Conservation (phyloP, 2,797 vertebrate species). For the Thamnophis elegans region DNA sequence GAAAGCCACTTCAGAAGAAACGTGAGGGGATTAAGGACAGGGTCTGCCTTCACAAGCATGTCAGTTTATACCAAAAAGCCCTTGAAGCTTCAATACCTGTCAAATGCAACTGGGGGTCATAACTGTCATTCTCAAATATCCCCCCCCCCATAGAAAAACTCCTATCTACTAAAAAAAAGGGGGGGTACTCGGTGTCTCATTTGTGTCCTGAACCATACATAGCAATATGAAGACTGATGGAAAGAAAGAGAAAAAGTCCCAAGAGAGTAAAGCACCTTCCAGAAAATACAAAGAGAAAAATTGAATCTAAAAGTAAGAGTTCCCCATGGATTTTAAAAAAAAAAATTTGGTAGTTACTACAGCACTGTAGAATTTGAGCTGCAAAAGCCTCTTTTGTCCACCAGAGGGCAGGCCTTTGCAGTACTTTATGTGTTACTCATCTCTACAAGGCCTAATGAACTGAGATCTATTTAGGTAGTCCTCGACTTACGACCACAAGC, state of each 20-base stretch:
- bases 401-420: neutral
- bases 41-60: neutral
- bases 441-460: neutral
- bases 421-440: neutral
- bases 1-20: neutral
- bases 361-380: neutral
- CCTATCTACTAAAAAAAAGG: neutral
- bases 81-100: neutral
- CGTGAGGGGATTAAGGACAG: neutral
- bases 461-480: neutral
- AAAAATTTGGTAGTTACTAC: neutral
- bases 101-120: neutral
- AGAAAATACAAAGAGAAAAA: neutral
- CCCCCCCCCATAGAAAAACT: neutral
- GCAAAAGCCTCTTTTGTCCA: neutral
- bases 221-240: neutral
- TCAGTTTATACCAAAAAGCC: neutral
- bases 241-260: neutral
- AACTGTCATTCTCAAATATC: neutral
- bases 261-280: neutral
- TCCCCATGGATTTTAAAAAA: no score
- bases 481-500: neutral
- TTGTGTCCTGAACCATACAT: no score
- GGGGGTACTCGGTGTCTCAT: neutral
- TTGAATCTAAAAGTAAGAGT: neutral